Percentiles rank a stretch among this genome's conserved stretches.
These are phyloP conservation scores for Mustela erminea DNA, from an alignment of 2,797 vertebrate species.

Conservation along the genomic window DNA sequence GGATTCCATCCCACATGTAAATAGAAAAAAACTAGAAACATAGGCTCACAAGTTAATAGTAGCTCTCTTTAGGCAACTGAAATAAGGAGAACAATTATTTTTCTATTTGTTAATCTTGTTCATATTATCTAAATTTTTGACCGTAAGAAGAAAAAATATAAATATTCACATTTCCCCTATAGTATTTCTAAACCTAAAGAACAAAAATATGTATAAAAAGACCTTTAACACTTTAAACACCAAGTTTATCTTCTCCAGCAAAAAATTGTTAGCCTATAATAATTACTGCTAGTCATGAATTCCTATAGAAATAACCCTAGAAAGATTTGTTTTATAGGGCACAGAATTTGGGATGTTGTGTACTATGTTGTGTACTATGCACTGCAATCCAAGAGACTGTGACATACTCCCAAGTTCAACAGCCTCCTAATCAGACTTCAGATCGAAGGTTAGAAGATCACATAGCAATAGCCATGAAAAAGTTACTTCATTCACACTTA, in stretches of 20 bases:
- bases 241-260: background rate
- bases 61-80: background rate
- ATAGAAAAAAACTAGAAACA: background rate
- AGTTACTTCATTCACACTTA: background rate
- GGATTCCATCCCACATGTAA: background rate
- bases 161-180: background rate
- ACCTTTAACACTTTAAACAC: background rate
- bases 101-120: background rate
- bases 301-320: background rate
- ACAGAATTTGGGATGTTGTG: background rate
- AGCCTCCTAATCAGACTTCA: background rate
- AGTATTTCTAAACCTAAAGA: background rate
- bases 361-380: fast-evolving
- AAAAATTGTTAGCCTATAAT: conserved; percentile 2
- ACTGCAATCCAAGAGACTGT: background rate
- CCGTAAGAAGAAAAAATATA: background rate
- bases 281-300: background rate
- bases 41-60: background rate
- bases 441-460: background rate
- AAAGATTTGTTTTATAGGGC: background rate
- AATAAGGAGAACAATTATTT: background rate
- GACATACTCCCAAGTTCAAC: background rate
- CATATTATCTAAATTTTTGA: background rate
- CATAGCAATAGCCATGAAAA: background rate
- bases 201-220: background rate